Evolutionary conservation across 2,113 vertebrate genomes (phyloP), one percentile per base, ranked within the genome.

Genomic region (Scalopus aquaticus): DNA sequence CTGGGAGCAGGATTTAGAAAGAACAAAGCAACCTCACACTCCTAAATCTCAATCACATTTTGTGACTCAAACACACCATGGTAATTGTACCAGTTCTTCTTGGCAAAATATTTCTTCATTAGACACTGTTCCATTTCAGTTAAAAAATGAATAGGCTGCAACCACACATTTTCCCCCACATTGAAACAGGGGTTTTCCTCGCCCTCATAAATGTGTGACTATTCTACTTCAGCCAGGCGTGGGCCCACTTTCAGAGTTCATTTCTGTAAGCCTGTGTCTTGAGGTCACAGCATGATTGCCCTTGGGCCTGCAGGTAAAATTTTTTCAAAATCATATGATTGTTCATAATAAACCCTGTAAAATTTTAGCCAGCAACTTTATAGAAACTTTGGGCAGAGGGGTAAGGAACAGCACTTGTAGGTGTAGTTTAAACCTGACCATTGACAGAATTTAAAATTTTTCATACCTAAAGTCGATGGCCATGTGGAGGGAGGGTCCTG

Each of bases 61-160:
- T 96, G 92, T 88, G 96, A 97, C 60, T 96, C 96, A 97, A 98
- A 98, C 97, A 98, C 51, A 97, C 94, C 76, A 58, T 70, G 88
- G 87, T 93, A 96, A 97, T 76, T 96, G 94, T 49, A 96, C 94
- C 37, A 0, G 37, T 82, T 97, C 95, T 97, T 97, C 77, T 96
- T 98, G 96, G 97, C 97, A 97, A 77, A 73, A 72, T 58, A 70
- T 51, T 96, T 93, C 96, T 94, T 88, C 93, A 82, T 95, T 97
- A 96, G 95, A 94, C 86, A 97, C 88, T 95, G 96, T 95, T 96
- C 51, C 82, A 87, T 96, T 97, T 60, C 91, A 97, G 95, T 94
- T 69, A 93, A 97, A 95, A 94, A 96, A 96, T 84, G 93, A 98
- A 96, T 56, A 97, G 95, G 81, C 84, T 77, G 93, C 93, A 97